These are phyloP conservation scores for Chromis chromis DNA, from an alignment of 2,797 vertebrate genomes.

Conservation along the genomic window DNA sequence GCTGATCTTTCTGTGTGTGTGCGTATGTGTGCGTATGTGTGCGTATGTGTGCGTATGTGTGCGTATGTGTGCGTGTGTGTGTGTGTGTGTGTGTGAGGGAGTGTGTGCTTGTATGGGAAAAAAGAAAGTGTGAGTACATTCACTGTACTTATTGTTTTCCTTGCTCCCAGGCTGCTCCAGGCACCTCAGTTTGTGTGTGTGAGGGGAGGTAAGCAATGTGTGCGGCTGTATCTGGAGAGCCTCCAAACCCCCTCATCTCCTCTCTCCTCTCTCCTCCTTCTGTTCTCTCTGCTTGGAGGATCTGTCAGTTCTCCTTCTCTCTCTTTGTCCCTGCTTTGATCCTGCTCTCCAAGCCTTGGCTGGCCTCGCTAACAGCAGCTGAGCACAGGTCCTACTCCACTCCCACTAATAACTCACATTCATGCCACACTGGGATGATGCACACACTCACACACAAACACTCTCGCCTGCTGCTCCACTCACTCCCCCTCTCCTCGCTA, in stretches of 20 bases:
- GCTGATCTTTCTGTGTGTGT: slow-evolving; percentile 79
- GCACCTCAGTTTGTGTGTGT: slow-evolving; percentile 76
- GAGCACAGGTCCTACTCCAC: slow-evolving; percentile 83
- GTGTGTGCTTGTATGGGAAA: slow-evolving; percentile 48
- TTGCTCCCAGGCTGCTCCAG: slow-evolving; percentile 81
- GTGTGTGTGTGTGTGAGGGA: slow-evolving; percentile 59
- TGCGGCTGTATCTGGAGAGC: slow-evolving; percentile 85
- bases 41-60: slow-evolving; percentile 61
- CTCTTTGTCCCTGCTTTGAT: slow-evolving; percentile 85
- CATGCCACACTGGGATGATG: slow-evolving; percentile 64
- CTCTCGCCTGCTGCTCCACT: slow-evolving; percentile 45
- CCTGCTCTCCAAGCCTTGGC: slow-evolving; percentile 81
- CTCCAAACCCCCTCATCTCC: slow-evolving; percentile 83
- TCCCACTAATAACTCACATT: slow-evolving; percentile 81
- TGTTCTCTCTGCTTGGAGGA: slow-evolving; percentile 81
- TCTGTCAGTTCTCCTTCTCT: slow-evolving; percentile 82
- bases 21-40: slow-evolving; percentile 60
- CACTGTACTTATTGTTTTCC: slow-evolving; percentile 81
- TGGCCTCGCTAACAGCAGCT: slow-evolving; percentile 82
- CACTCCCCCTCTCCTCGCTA: slow-evolving; percentile 59
- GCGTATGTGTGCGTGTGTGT: slow-evolving; percentile 64
- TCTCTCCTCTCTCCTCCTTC: slow-evolving; percentile 78
- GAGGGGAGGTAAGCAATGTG: slow-evolving; percentile 80
- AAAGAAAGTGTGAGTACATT: slow-evolving; percentile 71
- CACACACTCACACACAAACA: slow-evolving; percentile 38